Percentiles rank a stretch among this genome's conserved stretches.
Conservation (phyloP, 2,797 vertebrate species). For the Mus caroli region DNA sequence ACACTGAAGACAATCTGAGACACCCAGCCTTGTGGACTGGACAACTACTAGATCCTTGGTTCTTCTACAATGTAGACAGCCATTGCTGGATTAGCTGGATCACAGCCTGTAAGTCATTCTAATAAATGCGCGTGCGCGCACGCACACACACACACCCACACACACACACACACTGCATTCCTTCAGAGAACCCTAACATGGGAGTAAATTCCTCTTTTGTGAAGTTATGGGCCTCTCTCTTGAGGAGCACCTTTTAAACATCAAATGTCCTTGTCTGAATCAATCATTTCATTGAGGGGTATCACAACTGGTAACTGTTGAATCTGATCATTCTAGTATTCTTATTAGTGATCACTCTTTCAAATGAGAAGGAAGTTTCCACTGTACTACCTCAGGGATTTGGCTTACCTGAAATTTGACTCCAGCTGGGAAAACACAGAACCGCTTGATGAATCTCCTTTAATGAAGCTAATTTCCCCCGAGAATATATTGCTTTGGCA, state of each 20-base stretch:
- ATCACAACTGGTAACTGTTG: not conserved
- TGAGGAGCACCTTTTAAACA: not conserved
- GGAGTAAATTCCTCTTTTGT: slow-evolving; percentile 17
- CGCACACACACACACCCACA: not conserved
- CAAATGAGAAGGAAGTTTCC: not conserved
- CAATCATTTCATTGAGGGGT: slow-evolving; percentile 17
- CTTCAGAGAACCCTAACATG: not conserved
- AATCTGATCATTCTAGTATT: not conserved
- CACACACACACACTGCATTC: not conserved
- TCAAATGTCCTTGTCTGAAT: not conserved
- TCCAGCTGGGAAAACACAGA: slow-evolving; percentile 6
- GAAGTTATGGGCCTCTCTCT: not conserved
- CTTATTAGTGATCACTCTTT: not conserved
- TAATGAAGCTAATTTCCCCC: not conserved
- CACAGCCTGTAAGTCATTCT: not conserved
- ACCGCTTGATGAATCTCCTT: not conserved
- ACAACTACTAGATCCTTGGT: not conserved
- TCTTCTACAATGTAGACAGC: not conserved
- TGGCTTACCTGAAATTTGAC: not conserved
- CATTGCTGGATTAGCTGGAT: not conserved
- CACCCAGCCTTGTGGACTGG: not conserved
- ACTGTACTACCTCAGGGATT: not conserved
- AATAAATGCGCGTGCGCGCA: not conserved
- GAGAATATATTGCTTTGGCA: not conserved
- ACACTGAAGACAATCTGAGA: too few species aligned